Base-by-base conservation (phyloP, 1,140 invertebrate species). In the Galleria mellonella region DNA sequence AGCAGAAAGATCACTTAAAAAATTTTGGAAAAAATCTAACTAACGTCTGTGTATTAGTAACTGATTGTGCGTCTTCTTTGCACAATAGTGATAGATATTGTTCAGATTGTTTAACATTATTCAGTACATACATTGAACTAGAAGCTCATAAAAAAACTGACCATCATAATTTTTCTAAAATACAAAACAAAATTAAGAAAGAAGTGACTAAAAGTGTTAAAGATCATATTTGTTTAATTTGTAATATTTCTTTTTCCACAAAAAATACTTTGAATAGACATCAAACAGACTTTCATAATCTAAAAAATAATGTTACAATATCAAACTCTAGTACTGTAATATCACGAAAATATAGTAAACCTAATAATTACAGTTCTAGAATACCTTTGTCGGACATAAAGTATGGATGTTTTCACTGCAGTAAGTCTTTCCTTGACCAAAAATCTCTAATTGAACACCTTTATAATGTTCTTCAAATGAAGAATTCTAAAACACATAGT, bases 391-490 rank as follows among this genome's bases (percentile, higher is more conserved):
- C 31, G n/a, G 7, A 13, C 14, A 1, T 15, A 47, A 32, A 32
- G 9, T 15, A 52, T 23, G 28, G 47, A 38, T 75, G 73, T 47
- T 62, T 64, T 47, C 75, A 79, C 51, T 79, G 75, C 42, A 49
- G 61, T 12, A 41, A 46, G 31, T 6, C 41, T 38, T 79, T 75
- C 66, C 15, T 47, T 40, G 55, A 51, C 13, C 52, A 60, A 40
- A 52, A 63, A 51, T 49, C 23, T 17, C 49, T 79, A 23, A 75
- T 77, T 53, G 63, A 77, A 35, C 75, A 79, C 42, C 54, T 79
- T 9, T 79, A 79, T 57, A 48, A 61, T 31, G 36, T 71, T 38
- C 38, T 73, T 4, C 47, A 72, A 46, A 23, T 23, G 9, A 37
- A 23, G 14, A 4, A 3, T 17, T 17, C 46, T 6, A 63, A 6